Evolutionary conservation across 2,797 vertebrate species (phyloP).

Genomic region (Anas georgica): DNA sequence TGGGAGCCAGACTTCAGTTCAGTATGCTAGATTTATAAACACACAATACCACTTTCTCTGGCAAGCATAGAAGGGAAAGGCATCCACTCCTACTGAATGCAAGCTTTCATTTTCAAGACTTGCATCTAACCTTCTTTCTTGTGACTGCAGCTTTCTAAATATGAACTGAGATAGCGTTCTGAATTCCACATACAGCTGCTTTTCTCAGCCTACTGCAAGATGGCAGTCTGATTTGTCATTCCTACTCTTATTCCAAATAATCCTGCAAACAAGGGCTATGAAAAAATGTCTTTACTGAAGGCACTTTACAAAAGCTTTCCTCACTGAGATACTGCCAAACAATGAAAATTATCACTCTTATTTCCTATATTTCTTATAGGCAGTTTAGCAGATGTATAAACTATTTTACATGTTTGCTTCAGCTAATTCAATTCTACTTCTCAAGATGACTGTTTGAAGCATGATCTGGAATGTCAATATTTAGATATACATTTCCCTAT

Average conservation of each 20-base stretch:
- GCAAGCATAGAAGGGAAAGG: neutral
- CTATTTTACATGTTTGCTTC: neutral
- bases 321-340: neutral
- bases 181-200: neutral
- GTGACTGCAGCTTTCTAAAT: neutral
- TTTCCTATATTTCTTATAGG: neutral
- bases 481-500: neutral
- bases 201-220: neutral
- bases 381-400: neutral
- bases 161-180: rapidly evolving
- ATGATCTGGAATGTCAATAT: neutral
- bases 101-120: constrained; percentile 45
- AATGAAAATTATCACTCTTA: neutral
- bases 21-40: constrained; percentile 39
- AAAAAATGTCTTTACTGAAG: neutral
- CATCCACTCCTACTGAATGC: constrained; percentile 21
- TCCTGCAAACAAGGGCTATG: neutral
- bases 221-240: neutral
- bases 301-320: neutral
- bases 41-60: constrained; percentile 60
- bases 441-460: neutral
- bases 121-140: neutral
- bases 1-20: constrained; percentile 23
- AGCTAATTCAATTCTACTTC: neutral
- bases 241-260: neutral